Evolutionary conservation across 2,797 vertebrate genomes (phyloP).

Genomic region (Diglossa cyanea): DNA sequence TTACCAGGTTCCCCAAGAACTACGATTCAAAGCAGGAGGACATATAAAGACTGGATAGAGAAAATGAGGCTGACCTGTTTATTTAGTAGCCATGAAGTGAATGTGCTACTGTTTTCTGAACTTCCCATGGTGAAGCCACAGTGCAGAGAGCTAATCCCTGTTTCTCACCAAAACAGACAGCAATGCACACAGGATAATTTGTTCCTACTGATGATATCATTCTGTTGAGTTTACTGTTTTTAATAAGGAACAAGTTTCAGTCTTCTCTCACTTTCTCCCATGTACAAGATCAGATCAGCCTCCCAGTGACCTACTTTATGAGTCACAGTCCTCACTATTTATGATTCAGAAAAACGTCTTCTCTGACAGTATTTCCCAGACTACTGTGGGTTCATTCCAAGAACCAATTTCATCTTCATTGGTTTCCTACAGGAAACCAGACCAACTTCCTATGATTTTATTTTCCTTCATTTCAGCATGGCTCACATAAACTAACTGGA

Average conservation of each 20-base stretch:
- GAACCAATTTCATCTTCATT: conserved; percentile 80
- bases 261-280: conserved; percentile 70
- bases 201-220: conserved; percentile 71
- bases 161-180: conserved; percentile 52
- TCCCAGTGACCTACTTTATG: conserved; percentile 72
- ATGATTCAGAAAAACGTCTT: conserved; percentile 78
- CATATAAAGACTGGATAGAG: background rate
- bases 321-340: conserved; percentile 77
- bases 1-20: background rate
- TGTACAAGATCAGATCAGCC: conserved; percentile 68
- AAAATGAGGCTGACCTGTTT: background rate
- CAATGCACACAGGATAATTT: conserved; percentile 49
- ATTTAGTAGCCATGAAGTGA: background rate
- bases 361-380: conserved; percentile 78
- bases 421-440: conserved; percentile 83
- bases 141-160: conserved; percentile 13
- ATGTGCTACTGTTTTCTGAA: conserved; percentile 54
- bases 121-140: background rate
- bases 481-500: conserved; percentile 77
- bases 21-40: background rate
- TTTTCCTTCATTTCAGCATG: conserved; percentile 79
- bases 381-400: conserved; percentile 76
- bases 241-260: conserved; percentile 64
- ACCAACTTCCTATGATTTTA: conserved; percentile 83
- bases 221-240: conserved; percentile 51